A percentile compares a stretch with the other conserved stretches of the same genome.
These are phyloP conservation scores for Graphium colonna DNA, from an alignment of 2,888 invertebrate species.

Conservation along the genomic window DNA sequence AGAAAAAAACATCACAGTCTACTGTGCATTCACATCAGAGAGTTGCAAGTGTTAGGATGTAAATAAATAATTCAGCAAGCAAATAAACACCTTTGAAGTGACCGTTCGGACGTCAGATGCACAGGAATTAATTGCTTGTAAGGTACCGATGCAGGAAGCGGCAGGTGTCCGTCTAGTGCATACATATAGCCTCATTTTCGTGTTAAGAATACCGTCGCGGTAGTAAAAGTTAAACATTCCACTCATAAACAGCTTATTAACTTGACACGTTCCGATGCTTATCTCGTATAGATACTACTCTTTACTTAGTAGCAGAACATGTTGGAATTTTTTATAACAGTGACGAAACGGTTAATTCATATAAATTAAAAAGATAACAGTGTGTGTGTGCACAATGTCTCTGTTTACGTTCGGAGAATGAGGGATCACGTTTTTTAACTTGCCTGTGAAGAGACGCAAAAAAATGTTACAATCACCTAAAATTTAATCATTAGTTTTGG, in stretches of 20 bases:
- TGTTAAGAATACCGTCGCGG: neutral
- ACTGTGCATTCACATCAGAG: too few relatives aligned
- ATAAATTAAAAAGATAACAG: neutral
- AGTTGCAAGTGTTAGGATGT: neutral
- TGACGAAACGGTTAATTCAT: neutral
- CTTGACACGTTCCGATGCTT: conserved; percentile 1
- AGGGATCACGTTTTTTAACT: too few relatives aligned
- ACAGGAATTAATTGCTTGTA: neutral
- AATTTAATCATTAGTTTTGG: too few relatives aligned
- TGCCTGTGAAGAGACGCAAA: too few relatives aligned
- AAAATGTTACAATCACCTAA: too few relatives aligned
- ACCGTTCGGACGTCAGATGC: neutral
- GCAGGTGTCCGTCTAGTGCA: neutral
- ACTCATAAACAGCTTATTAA: neutral
- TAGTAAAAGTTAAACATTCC: neutral
- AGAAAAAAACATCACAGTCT: neutral
- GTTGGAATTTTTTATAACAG: neutral
- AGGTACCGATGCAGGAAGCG: neutral
- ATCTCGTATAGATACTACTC: neutral
- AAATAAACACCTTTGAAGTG: conserved; percentile 4
- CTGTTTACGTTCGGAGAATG: neutral
- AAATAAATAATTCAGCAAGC: neutral
- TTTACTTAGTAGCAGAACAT: neutral
- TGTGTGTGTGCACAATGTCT: neutral
- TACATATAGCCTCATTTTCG: conserved; percentile 1